Evolutionary conservation across 2,888 invertebrate species (phyloP), one percentile per base, ranked within the genome.

Genomic region (Phlogophora meticulosa): DNA sequence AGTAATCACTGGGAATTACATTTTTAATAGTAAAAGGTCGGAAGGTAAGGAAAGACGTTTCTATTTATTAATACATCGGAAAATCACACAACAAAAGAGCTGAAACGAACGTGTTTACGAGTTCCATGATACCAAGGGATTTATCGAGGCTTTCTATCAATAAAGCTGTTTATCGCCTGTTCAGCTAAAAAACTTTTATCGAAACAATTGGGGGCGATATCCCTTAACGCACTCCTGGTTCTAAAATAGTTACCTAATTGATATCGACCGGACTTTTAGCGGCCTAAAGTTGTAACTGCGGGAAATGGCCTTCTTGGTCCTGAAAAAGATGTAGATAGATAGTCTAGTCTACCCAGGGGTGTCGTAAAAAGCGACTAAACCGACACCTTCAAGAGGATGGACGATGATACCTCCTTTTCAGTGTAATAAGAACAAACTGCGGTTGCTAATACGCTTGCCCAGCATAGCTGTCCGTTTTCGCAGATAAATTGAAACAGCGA

Each of bases 71-170:
- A 56, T 68, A 69, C 46, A 76, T 67, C 36, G 70, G 34, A 36
- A 48, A 45, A 69, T 36, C 10, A 46, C 17, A 48, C 20, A 76
- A 72, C 63, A 78, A 73, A 59, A 56, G 51, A 58, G 42, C 46
- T 60, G 40, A 24, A 48, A 38, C 22, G 45, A 66, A 73, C 68
- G 67, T 74, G 67, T 75, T 67, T 78, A 78, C 78, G 20, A 74
- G 56, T 67, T 74, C 43, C 36, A 32, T 51, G 43, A 57, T 53
- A 43, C 43, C 32, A n/a, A 56, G 49, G 46, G 49, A 75, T 61
- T 69, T 79, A 75, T 62, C 58, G 80, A 58, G 46, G 55, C 49
- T 58, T 79, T 79, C 76, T 62, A 79, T 79, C 75, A 62, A 75
- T 75, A 75, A 49, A 58, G 45, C 42, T 61, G 49, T 67, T 58